Conservation (phyloP, 2,113 vertebrate species). For the Bubo scandiacus region DNA sequence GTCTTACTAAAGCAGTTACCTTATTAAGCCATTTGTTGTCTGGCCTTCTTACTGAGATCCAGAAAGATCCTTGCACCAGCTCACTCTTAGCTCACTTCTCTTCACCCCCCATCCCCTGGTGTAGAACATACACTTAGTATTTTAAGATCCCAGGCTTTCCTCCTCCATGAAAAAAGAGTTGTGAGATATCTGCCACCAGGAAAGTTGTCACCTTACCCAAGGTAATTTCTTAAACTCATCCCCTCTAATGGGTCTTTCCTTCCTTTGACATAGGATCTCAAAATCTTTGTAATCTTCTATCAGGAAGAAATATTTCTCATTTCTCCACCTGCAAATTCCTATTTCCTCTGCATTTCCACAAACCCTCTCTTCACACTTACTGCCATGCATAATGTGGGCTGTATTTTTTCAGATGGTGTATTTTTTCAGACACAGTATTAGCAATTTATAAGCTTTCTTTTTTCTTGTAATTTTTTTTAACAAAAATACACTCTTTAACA, state of each 20-base stretch:
- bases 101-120: fast-evolving
- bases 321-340: background rate
- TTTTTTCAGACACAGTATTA: background rate
- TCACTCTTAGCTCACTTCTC: background rate
- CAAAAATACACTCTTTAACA: background rate
- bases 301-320: background rate
- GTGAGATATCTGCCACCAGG: background rate
- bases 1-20: background rate
- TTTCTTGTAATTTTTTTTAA: background rate
- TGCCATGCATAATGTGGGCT: fast-evolving
- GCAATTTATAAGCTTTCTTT: background rate
- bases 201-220: background rate
- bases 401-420: background rate
- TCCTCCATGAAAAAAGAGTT: background rate
- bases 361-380: background rate
- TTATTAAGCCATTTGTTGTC: background rate
- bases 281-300: background rate
- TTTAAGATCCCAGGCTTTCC: background rate
- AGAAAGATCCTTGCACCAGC: background rate
- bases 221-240: background rate
- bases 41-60: background rate
- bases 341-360: background rate
- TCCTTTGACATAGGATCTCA: background rate
- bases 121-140: background rate
- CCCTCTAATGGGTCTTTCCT: fast-evolving